Evolutionary conservation across 2,888 invertebrate genomes (phyloP).

Genomic region (Siphlonurus alternatus): DNA sequence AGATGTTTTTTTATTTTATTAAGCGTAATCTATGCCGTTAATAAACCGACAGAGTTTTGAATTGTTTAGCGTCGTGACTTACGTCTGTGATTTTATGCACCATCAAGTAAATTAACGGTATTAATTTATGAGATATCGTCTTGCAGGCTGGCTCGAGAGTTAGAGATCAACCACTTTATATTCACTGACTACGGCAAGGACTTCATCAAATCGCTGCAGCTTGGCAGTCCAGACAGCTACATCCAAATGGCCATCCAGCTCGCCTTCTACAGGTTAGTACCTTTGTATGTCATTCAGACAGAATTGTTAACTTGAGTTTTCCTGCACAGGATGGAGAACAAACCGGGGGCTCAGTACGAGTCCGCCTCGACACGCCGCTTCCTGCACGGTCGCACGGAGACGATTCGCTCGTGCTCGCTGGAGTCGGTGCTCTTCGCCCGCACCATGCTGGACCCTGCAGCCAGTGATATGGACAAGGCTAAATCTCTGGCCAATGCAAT

Average conservation of each 20-base stretch:
- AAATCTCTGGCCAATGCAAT: constrained; percentile 56
- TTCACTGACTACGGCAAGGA: constrained; percentile 73
- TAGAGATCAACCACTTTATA: constrained; percentile 64
- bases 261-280: constrained; percentile 71
- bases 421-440: constrained; percentile 66
- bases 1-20: no score
- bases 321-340: constrained; percentile 49
- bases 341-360: constrained; percentile 78
- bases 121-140: no score
- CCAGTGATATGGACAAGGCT: constrained; percentile 38
- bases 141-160: constrained; percentile 50
- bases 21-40: no score
- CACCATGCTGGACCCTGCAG: constrained; percentile 41
- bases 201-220: constrained; percentile 66
- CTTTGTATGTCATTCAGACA: no score
- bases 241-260: constrained; percentile 89
- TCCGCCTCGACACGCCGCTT: constrained; percentile 78
- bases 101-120: no score
- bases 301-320: no score
- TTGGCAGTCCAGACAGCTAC: constrained; percentile 82
- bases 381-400: constrained; percentile 78
- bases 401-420: constrained; percentile 75
- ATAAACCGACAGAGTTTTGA: no score
- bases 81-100: no score
- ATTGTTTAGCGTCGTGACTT: no score